Evolutionary conservation across 2,797 vertebrate species (phyloP).

Genomic region (Darevskia mixta): DNA sequence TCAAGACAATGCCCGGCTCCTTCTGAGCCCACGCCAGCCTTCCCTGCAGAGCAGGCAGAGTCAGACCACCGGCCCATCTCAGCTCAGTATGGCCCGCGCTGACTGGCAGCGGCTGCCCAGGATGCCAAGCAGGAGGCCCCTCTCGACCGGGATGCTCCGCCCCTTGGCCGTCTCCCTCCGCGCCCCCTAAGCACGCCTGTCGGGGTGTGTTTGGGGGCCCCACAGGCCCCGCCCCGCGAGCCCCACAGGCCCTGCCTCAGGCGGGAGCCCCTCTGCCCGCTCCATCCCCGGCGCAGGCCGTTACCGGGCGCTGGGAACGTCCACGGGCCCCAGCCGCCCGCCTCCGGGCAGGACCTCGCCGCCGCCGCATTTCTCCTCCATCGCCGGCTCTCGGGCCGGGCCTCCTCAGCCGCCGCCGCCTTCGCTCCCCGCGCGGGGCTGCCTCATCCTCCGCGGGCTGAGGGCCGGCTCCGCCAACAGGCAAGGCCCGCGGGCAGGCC

Average conservation of each 20-base stretch:
- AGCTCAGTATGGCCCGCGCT: no score
- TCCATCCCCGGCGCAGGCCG: background rate
- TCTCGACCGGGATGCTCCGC: no score
- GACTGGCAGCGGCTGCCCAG: no score
- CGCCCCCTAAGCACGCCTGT: no score
- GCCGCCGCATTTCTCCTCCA: conserved; percentile 92
- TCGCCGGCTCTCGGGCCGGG: conserved; percentile 64
- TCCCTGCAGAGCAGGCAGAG: background rate
- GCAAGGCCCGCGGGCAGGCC: conserved; percentile 11
- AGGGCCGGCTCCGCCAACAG: background rate
- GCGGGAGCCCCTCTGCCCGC: no score
- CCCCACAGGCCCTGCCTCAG: background rate
- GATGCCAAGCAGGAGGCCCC: no score
- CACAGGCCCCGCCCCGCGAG: no score
- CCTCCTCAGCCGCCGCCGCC: conserved; percentile 54
- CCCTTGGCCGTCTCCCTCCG: no score
- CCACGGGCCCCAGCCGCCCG: conserved; percentile 91
- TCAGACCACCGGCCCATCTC: no score
- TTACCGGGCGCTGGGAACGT: conserved; percentile 91
- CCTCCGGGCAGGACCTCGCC: conserved; percentile 89
- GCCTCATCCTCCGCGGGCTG: conserved; percentile 24
- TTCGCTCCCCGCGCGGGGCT: background rate
- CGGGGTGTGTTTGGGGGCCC: background rate
- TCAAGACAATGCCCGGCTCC: background rate
- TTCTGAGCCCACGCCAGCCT: background rate